Evolutionary conservation across 2,113 vertebrate genomes (phyloP).

Genomic region (Semnornis frantzii): DNA sequence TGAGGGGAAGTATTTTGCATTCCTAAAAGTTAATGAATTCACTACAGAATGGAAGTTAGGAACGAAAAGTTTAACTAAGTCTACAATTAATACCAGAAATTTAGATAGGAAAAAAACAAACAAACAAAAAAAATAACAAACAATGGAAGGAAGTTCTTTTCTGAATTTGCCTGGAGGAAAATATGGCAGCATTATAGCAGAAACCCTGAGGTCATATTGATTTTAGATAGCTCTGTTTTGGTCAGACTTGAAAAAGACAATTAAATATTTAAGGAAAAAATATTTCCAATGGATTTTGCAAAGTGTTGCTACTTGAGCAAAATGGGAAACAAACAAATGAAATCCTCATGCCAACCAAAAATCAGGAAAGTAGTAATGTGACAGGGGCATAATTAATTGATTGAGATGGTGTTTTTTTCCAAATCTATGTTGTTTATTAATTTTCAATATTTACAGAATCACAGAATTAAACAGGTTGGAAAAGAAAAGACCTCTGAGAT

Average conservation of each 20-base stretch:
- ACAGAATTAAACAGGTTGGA: too few species aligned
- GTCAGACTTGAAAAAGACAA: neutral
- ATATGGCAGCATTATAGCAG: neutral
- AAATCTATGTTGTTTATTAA: too few species aligned
- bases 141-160: neutral
- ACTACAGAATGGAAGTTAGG: neutral
- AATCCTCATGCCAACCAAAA: neutral
- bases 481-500: too few species aligned
- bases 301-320: neutral
- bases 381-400: too few species aligned
- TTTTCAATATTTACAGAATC: too few species aligned
- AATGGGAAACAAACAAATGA: neutral
- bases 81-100: neutral
- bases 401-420: too few species aligned
- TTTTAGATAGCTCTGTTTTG: neutral
- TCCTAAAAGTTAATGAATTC: neutral
- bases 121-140: too few species aligned
- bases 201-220: neutral
- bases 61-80: neutral
- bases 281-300: neutral
- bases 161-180: neutral
- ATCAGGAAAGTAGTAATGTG: neutral
- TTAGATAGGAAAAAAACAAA: neutral
- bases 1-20: neutral
- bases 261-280: constrained; percentile 11